Evolutionary conservation across 2,797 vertebrate genomes (phyloP).

Genomic region (Artibeus jamaicensis): DNA sequence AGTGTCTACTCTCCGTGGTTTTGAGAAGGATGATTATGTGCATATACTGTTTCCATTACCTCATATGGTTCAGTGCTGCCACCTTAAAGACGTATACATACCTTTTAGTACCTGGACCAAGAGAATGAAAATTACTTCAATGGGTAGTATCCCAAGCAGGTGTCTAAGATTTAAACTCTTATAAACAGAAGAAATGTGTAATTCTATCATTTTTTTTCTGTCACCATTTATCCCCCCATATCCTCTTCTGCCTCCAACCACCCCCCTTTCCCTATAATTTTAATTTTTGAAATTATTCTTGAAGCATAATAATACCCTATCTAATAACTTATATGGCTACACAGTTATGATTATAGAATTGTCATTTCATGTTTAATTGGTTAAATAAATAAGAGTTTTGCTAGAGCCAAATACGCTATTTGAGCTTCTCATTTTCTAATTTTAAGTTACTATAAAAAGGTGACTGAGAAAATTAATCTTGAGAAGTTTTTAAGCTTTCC

Average conservation of each 20-base stretch:
- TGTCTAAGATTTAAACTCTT: not conserved
- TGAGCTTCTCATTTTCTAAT: not conserved
- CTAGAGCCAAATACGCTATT: not conserved
- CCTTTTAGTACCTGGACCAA: not conserved
- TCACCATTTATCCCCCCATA: not conserved
- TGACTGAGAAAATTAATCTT: slow-evolving; percentile 29
- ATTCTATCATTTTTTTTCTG: slow-evolving; percentile 36
- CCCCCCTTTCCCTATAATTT: not conserved
- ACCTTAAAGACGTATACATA: not conserved
- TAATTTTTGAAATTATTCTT: not conserved
- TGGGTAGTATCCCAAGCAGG: not conserved
- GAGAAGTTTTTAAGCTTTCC: slow-evolving; percentile 3
- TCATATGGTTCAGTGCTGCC: not conserved
- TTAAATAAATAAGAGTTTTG: slow-evolving; percentile 26
- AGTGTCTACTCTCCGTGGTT: not conserved
- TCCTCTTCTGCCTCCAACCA: not conserved
- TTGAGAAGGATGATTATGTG: not conserved
- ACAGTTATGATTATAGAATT: not conserved
- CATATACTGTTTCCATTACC: not conserved
- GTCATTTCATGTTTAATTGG: not conserved
- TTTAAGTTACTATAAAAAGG: not conserved
- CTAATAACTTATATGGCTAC: not conserved
- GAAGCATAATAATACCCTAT: not conserved
- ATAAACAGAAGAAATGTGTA: slow-evolving; percentile 15
- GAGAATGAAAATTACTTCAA: slow-evolving; percentile 8